These are phyloP conservation scores for Archips xylosteana DNA, from an alignment of 2,888 invertebrate genomes.

Conservation along the genomic window DNA sequence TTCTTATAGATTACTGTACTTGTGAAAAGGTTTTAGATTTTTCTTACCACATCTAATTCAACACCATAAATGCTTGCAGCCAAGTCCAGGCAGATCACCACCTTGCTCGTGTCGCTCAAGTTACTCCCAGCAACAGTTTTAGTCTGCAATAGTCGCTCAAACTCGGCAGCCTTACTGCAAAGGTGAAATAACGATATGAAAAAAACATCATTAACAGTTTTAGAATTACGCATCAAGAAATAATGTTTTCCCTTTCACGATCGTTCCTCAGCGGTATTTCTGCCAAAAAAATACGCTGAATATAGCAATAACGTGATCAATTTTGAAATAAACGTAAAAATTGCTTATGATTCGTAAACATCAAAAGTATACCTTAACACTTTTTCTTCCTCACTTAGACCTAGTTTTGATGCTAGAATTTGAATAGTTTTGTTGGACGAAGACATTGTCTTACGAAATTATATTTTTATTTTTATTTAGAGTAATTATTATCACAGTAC, in stretches of 20 bases:
- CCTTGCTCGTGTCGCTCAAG: constrained; percentile 86
- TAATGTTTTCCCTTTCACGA: no score
- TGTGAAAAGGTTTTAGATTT: no score
- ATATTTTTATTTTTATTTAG: background rate
- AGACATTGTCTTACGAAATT: constrained; percentile 56
- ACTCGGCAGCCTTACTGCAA: constrained; percentile 84
- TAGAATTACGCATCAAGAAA: no score
- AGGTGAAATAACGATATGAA: constrained; percentile 9
- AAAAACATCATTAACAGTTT: background rate
- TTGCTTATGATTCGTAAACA: background rate
- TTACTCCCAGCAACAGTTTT: constrained; percentile 73
- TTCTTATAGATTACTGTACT: constrained; percentile 14
- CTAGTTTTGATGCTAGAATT: constrained; percentile 72
- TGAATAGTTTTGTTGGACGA: constrained; percentile 65
- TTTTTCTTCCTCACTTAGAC: constrained; percentile 70
- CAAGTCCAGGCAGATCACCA: constrained; percentile 86
- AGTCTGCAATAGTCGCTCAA: constrained; percentile 77
- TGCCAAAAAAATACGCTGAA: no score
- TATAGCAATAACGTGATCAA: background rate
- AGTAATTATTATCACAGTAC: background rate
- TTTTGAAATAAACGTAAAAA: background rate
- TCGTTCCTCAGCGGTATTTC: no score
- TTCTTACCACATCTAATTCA: constrained; percentile 82
- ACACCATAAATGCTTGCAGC: constrained; percentile 81
- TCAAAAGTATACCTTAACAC: constrained; percentile 64